These are phyloP conservation scores for Takifugu rubripes DNA, from an alignment of 2,797 vertebrate genomes.

Conservation along the genomic window DNA sequence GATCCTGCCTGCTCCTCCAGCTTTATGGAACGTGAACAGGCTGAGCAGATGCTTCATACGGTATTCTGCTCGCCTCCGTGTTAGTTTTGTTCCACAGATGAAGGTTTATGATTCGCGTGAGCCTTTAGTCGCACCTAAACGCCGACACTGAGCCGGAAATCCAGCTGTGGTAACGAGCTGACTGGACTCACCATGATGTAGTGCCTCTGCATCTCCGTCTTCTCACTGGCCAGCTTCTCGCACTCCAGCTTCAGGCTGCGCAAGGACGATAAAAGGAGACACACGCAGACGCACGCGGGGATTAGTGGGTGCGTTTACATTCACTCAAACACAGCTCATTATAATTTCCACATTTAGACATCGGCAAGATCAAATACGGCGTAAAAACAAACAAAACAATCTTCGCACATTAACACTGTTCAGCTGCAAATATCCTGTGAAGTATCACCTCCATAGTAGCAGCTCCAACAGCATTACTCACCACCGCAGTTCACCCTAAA, in stretches of 20 bases:
- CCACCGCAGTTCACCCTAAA: conserved; percentile 8
- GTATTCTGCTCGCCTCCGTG: conserved; percentile 65
- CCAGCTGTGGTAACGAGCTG: neutral
- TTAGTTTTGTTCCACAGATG: conserved; percentile 70
- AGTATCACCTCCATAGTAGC: conserved; percentile 12
- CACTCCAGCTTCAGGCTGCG: conserved; percentile 95
- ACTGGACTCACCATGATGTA: conserved; percentile 91
- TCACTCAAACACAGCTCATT: conserved; percentile 23
- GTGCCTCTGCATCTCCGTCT: conserved; percentile 97
- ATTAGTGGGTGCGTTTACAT: conserved; percentile 35
- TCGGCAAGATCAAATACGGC: conserved; percentile 31
- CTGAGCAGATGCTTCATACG: conserved; percentile 72
- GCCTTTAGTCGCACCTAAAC: conserved; percentile 63
- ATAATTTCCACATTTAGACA: conserved; percentile 30
- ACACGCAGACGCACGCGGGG: conserved; percentile 8
- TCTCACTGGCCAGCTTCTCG: conserved; percentile 96
- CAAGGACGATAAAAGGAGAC: conserved; percentile 15
- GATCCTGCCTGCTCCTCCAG: conserved; percentile 67
- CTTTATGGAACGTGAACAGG: conserved; percentile 71
- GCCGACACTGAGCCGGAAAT: conserved; percentile 48
- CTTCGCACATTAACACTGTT: neutral
- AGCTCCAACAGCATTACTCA: conserved; percentile 3
- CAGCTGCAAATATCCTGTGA: conserved; percentile 9
- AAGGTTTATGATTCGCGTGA: conserved; percentile 68
- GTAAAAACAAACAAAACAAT: conserved; percentile 2